These are phyloP conservation scores for Condylura cristata DNA, from an alignment of 2,113 vertebrate genomes.

Conservation along the genomic window DNA sequence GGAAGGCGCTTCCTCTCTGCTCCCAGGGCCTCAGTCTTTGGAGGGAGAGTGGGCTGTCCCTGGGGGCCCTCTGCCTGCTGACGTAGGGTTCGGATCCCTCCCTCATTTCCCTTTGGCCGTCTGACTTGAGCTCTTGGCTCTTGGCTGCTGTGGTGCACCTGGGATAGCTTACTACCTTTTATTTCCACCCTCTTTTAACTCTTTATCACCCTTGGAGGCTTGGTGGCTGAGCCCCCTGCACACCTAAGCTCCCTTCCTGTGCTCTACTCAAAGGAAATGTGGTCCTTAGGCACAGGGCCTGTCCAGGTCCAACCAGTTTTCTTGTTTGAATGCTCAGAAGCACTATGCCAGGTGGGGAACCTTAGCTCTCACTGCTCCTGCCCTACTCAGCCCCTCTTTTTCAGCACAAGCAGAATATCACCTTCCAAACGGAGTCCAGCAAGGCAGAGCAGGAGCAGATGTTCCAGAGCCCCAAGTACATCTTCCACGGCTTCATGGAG, in stretches of 20 bases:
- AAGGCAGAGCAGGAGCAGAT: constrained; percentile 79
- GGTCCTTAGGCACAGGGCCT: not conserved
- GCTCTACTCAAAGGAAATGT: not conserved
- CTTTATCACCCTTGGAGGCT: not conserved
- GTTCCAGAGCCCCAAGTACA: constrained; percentile 81
- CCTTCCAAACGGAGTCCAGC: constrained; percentile 79
- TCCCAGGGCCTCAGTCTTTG: not conserved
- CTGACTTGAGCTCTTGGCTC: not conserved
- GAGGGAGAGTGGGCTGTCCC: not conserved
- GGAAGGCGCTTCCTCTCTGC: not conserved
- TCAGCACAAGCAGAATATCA: constrained; percentile 82
- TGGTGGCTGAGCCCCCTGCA: not conserved
- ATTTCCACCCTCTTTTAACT: not conserved
- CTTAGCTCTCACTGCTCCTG: not conserved
- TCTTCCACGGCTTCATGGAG: constrained; percentile 89
- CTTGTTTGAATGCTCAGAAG: not conserved
- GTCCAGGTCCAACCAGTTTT: not conserved
- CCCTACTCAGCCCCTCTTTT: not conserved
- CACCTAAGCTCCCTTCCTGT: not conserved
- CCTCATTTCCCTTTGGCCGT: not conserved
- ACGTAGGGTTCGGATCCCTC: not conserved
- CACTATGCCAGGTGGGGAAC: not conserved
- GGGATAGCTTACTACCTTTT: not conserved
- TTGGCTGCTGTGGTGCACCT: not conserved
- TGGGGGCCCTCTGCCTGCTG: not conserved